These are phyloP conservation scores for Lampropteryx suffumata DNA, from an alignment of 2,888 invertebrate genomes.

Conservation along the genomic window DNA sequence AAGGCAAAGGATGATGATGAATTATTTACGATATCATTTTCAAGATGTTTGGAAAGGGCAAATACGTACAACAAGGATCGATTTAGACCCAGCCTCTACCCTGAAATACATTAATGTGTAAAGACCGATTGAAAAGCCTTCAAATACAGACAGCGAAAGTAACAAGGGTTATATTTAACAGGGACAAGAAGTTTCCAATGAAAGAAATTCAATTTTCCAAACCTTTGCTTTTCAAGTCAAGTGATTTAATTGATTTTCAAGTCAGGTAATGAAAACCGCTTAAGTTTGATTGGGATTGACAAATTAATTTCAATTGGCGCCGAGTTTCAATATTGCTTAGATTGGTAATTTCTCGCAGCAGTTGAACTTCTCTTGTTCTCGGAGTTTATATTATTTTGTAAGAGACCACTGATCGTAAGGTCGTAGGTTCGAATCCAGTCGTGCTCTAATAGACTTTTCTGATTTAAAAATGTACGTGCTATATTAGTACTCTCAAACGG, in stretches of 20 bases:
- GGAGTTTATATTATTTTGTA: too few relatives aligned
- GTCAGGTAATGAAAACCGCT: constrained; percentile 20
- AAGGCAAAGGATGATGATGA: too few relatives aligned
- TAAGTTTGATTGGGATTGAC: constrained; percentile 26
- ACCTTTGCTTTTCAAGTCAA: constrained; percentile 28
- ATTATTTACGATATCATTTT: too few relatives aligned
- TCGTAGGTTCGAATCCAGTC: too few relatives aligned
- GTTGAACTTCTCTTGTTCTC: too few relatives aligned
- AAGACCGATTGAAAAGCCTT: constrained; percentile 27
- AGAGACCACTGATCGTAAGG: too few relatives aligned
- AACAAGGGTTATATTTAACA: constrained; percentile 29
- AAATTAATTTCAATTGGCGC: constrained; percentile 17
- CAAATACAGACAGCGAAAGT: constrained; percentile 28
- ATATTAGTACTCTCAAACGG: too few relatives aligned
- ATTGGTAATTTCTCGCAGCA: background rate
- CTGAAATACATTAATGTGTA: constrained; percentile 13
- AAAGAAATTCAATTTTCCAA: constrained; percentile 40
- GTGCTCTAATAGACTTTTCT: too few relatives aligned
- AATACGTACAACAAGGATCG: background rate
- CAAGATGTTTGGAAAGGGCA: background rate
- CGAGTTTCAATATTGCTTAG: background rate
- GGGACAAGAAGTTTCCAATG: constrained; percentile 28
- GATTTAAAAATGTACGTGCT: too few relatives aligned
- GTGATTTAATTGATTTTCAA: constrained; percentile 31
- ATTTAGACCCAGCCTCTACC: constrained; percentile 8